These are phyloP conservation scores for Halcyon malimbica DNA, from an alignment of 2,113 vertebrate genomes.

Conservation along the genomic window DNA sequence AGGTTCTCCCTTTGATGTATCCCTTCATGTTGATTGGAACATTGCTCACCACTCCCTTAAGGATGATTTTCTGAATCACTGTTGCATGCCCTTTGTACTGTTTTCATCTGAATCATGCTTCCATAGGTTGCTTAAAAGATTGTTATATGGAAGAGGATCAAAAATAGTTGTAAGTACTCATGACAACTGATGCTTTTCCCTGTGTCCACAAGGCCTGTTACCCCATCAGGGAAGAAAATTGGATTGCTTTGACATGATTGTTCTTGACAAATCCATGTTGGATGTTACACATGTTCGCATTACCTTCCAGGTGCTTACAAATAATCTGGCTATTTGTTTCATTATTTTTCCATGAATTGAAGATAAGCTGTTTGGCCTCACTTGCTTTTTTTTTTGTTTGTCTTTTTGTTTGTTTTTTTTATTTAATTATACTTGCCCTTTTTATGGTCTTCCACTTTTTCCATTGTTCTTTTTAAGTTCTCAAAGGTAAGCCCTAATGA, in stretches of 20 bases:
- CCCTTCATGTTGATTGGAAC: neutral
- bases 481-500: neutral
- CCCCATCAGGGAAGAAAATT: conserved; percentile 31
- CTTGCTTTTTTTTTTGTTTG: neutral
- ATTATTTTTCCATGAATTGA: conserved; percentile 14
- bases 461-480: neutral
- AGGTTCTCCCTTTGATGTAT: neutral
- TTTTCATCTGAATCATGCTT: neutral
- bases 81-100: neutral
- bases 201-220: conserved; percentile 28
- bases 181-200: conserved; percentile 24
- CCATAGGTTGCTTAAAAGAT: neutral
- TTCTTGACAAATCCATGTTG: conserved; percentile 42
- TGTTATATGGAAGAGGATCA: neutral
- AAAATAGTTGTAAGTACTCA: neutral
- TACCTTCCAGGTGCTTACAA: neutral
- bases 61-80: neutral
- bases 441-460: neutral
- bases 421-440: neutral
- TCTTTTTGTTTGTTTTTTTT: neutral
- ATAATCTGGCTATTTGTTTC: conserved; percentile 15
- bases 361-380: neutral
- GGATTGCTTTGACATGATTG: conserved; percentile 44
- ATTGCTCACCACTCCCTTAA: neutral
- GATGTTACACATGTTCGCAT: conserved; percentile 27